Base-by-base conservation (phyloP, 1,140 invertebrate genomes). In the Meloidogyne exigua region DNA sequence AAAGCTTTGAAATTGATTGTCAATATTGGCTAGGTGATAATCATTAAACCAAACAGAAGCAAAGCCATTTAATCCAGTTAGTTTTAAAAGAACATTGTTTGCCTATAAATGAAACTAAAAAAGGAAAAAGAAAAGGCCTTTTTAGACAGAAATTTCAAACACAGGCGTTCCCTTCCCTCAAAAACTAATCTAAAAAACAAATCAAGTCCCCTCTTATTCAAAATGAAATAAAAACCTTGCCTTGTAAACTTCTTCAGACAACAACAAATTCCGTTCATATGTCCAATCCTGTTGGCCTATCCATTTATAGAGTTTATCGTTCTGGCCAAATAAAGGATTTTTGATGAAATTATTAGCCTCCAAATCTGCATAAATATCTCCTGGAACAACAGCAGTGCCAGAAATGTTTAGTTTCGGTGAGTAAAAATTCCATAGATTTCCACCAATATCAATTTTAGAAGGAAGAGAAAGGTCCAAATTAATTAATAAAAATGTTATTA, bases 231-330 rank as follows among this genome's bases (percentile, higher is more conserved):
- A n/a, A n/a, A 18, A 57, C 23, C 74, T 44, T 13, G 32, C 65
- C 36, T 75, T 68, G 12, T 49, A 57, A 25, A 42, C 62, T 23
- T 28, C 44, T 32, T 42, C 12, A 21, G 74, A 21, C 0, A 76
- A 26, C 18, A 63, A 12, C 13, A 74, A 28, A 13, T 73, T 95
- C 93, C 87, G 92, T 95, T 79, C 89, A 91, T 69, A 89, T 91
- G 84, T 23, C 77, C 71, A 66, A 25, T 32, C n/a, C 26, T 64
- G 62, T 44, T 44, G 65, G 5, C 44, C n/a, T 64, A 75, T 36
- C 74, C 74, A 75, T 44, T 36, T 21, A 28, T 7, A 75, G 23
- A 42, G 15, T 23, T 49, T 49, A 70, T 75, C 74, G 13, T 71
- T 71, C 15, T 44, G 26, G 15, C 71, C 74, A 36, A 70, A 75